Evolutionary conservation across 2,797 vertebrate species (phyloP), one percentile per base, ranked within the genome.

Genomic region (Melanogrammus aeglefinus): DNA sequence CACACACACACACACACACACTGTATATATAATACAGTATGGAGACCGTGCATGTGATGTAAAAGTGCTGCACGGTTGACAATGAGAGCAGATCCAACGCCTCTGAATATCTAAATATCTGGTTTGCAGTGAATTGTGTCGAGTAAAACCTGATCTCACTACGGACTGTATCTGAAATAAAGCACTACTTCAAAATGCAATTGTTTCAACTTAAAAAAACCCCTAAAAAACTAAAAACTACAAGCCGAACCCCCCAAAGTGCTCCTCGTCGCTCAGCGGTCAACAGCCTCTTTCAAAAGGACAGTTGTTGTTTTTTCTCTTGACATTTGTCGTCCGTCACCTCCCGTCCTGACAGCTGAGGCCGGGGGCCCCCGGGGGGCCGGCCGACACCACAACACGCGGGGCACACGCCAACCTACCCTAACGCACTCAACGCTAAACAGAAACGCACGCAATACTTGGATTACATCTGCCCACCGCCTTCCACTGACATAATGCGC

Each of bases 401-500:
- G 89, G 2, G 90, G 69, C 89, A 91, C 90, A 91, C 91, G 38
- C 94, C 92, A 91, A 92, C 92, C 91, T 92, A 93, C 88, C 91
- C 91, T 91, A 44, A 51, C 47, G 1, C 16, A 51, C 16, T 3
- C 47, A 14, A 94, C 93, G 92, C 94, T 93, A 93, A 93, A 93
- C 91, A 94, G 93, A 92, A 94, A 92, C 94, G 94, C 93, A 90
- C 88, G 89, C 92, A 92, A 92, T 93, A 90, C 91, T 86, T 81
- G 88, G 90, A 94, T 94, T 94, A 93, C 92, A 94, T 95, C 94
- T 92, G 93, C 89, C 33, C 57, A 83, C 89, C 88, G 10, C 92
- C 93, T 93, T 94, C 93, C 93, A 94, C 94, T 95, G 91, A 93
- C 93, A 94, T 95, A 94, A 94, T 91, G 93, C 92, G 93, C 93